phyloP scores from a whole-genome alignment of 2,113 vertebrate species.

The Ochotona princeps region DNA sequence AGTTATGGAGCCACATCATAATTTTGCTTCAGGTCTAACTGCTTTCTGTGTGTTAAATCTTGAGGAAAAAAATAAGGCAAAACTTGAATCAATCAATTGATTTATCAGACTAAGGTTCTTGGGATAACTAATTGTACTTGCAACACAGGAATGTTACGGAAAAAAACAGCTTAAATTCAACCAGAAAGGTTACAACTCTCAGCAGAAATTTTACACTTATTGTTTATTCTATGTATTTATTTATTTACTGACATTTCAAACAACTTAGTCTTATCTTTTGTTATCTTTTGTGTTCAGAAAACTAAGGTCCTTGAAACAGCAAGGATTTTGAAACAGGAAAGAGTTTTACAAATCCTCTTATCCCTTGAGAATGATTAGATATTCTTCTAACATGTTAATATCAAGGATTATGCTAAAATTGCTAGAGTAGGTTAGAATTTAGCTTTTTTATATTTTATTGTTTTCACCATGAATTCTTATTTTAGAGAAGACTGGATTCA shows the following conservation, averaged over 20 bases:
- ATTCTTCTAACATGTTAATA: constrained; percentile 20
- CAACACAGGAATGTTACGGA: constrained; percentile 62
- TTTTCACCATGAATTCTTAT: background rate
- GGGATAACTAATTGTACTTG: constrained; percentile 48
- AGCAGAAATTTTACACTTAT: constrained; percentile 11
- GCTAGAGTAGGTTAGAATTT: background rate
- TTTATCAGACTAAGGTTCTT: constrained; percentile 66
- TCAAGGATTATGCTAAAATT: constrained; percentile 53
- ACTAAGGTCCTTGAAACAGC: constrained; percentile 57
- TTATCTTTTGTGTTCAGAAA: constrained; percentile 64
- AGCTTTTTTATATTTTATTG: background rate
- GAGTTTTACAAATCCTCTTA: constrained; percentile 31
- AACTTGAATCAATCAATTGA: background rate
- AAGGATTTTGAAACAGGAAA: constrained; percentile 56
- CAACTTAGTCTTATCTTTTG: constrained; percentile 63
- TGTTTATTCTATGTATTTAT: constrained; percentile 28
- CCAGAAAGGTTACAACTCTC: background rate
- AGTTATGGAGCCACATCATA: background rate
- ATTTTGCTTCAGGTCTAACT: constrained; percentile 51
- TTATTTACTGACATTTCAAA: constrained; percentile 40
- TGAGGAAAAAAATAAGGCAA: constrained; percentile 4
- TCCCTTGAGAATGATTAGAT: constrained; percentile 30
- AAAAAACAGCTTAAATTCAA: constrained; percentile 58
- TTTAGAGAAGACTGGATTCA: background rate
- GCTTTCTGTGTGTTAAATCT: constrained; percentile 21